A percentile compares a stretch with the other conserved stretches of the same genome.
These are phyloP conservation scores for Geococcyx californianus DNA, from an alignment of 2,113 vertebrate genomes.

Conservation along the genomic window DNA sequence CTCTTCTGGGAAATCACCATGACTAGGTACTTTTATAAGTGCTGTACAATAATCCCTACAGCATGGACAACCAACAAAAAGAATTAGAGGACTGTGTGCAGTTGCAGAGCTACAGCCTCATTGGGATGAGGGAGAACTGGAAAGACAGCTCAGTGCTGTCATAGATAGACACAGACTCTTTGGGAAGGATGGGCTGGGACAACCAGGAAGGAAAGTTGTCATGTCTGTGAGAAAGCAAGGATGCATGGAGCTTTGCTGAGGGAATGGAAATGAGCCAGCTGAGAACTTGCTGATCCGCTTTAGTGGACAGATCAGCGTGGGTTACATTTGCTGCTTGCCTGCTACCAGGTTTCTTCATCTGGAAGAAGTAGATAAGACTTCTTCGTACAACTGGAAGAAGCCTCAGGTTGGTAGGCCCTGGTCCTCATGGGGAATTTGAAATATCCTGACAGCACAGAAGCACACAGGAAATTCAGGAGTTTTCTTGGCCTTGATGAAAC, in stretches of 20 bases:
- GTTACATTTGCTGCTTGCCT: too few relatives aligned
- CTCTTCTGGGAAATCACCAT: not conserved
- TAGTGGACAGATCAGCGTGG: not conserved
- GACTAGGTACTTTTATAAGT: not conserved
- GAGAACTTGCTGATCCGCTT: not conserved
- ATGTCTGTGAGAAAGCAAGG: not conserved
- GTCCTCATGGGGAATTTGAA: not conserved
- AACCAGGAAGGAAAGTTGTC: not conserved
- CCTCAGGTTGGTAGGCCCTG: not conserved
- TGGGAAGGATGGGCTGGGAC: not conserved
- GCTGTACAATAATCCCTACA: not conserved
- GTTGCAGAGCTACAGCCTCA: not conserved
- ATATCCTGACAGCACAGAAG: not conserved
- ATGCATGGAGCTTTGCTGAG: not conserved
- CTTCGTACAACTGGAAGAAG: not conserved
- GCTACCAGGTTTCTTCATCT: not conserved
- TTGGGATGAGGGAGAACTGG: not conserved
- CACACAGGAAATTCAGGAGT: not conserved
- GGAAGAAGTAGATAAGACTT: not conserved
- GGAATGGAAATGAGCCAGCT: not conserved
- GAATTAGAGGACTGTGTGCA: not conserved
- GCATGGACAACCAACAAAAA: not conserved
- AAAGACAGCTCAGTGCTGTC: not conserved
- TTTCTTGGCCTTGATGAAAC: not conserved
- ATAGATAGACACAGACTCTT: not conserved